Conservation (phyloP, 2,113 vertebrate genomes). For the Poicephalus gulielmi region DNA sequence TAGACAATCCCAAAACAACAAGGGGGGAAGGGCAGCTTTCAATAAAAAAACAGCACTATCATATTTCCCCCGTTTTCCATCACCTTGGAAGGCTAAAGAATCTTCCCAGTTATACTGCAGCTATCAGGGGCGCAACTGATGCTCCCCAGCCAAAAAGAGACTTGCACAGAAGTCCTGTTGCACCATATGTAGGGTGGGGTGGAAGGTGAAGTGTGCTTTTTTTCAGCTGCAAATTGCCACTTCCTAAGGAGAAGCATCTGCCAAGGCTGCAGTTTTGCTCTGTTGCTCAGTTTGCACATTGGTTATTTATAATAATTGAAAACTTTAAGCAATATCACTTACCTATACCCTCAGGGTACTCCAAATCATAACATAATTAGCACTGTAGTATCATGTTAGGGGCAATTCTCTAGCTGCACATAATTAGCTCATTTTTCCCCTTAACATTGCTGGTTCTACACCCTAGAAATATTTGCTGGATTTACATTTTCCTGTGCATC, state of each 20-base stretch:
- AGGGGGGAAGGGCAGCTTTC: neutral
- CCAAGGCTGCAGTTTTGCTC: neutral
- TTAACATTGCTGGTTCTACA: neutral
- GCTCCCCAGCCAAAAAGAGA: neutral
- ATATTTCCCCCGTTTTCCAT: neutral
- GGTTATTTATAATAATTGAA: neutral
- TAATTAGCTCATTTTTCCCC: neutral
- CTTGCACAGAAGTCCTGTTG: rapidly evolving
- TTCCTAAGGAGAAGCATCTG: neutral
- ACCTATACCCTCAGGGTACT: neutral
- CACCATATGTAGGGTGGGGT: rapidly evolving
- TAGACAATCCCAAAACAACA: neutral
- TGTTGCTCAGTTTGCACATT: neutral
- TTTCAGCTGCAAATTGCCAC: neutral
- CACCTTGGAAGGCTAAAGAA: neutral
- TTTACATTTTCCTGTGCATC: neutral
- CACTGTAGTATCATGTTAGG: neutral
- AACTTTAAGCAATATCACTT: neutral
- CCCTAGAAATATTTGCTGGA: neutral
- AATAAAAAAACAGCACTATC: neutral
- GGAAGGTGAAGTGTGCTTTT: neutral
- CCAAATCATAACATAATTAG: neutral
- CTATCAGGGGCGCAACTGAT: neutral
- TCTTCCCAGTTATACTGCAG: neutral
- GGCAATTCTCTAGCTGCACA: neutral